Conservation (phyloP, 2,113 vertebrate species). For the Pygathrix nemaeus region DNA sequence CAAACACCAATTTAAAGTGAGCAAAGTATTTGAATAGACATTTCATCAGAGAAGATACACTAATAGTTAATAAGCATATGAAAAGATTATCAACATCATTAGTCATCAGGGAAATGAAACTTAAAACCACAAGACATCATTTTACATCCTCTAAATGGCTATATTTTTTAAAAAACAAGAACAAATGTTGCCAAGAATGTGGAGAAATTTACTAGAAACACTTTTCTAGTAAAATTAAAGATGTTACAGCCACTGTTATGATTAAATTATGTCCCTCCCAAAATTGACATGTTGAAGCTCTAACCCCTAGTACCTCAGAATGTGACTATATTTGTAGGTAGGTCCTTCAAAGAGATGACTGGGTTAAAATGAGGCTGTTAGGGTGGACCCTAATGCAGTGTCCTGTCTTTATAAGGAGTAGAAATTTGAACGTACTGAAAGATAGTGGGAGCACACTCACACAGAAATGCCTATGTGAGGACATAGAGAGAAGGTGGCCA, state of each 20-base stretch:
- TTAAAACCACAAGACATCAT: neutral
- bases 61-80: neutral
- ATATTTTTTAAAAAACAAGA: neutral
- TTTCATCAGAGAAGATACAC: neutral
- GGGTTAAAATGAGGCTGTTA: neutral
- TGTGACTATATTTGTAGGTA: neutral
- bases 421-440: neutral
- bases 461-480: neutral
- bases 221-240: neutral
- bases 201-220: neutral
- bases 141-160: neutral
- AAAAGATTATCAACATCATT: neutral
- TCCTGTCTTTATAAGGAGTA: neutral
- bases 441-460: neutral
- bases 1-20: neutral
- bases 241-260: neutral
- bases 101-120: neutral
- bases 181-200: neutral
- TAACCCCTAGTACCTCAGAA: neutral
- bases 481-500: neutral
- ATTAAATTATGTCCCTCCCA: neutral
- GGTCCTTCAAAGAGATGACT: neutral
- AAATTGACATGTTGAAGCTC: neutral
- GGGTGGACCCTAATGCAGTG: neutral
- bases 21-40: neutral